A percentile compares a stretch with the other conserved stretches of the same genome.
phyloP scores from a whole-genome alignment of 2,797 vertebrate genomes.

The Myiotriccus ornatus region DNA sequence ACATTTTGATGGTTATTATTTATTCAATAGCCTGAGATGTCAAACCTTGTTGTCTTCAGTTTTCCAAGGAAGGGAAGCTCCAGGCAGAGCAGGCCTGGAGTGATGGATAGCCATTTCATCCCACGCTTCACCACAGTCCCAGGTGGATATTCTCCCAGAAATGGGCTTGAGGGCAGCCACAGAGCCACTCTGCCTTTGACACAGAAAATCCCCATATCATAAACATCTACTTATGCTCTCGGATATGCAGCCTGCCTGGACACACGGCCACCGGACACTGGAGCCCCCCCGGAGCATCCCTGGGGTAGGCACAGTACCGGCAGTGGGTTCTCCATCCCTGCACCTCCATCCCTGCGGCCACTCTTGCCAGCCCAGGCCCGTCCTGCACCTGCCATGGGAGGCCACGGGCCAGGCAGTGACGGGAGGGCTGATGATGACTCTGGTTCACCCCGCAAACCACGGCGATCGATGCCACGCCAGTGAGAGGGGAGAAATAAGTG shows the following conservation, averaged over 20 bases:
- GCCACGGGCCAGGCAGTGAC: accelerated
- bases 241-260: accelerated
- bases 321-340: neutral
- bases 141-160: neutral
- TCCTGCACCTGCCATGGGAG: accelerated
- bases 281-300: neutral
- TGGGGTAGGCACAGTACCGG: accelerated
- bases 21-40: conserved; percentile 29
- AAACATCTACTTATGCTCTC: accelerated
- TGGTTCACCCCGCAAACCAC: neutral
- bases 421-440: neutral
- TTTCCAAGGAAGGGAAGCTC: neutral
- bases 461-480: accelerated
- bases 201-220: neutral
- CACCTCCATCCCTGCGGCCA: too few species aligned
- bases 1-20: conserved; percentile 48
- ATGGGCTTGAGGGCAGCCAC: neutral
- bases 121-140: neutral
- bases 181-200: neutral
- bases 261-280: accelerated
- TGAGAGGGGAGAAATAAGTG: neutral
- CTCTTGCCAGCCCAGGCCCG: neutral
- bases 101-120: neutral
- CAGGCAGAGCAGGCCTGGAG: neutral
- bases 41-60: neutral